phyloP scores from a whole-genome alignment of 2,797 vertebrate species.

The Pseudochirops cupreus region DNA sequence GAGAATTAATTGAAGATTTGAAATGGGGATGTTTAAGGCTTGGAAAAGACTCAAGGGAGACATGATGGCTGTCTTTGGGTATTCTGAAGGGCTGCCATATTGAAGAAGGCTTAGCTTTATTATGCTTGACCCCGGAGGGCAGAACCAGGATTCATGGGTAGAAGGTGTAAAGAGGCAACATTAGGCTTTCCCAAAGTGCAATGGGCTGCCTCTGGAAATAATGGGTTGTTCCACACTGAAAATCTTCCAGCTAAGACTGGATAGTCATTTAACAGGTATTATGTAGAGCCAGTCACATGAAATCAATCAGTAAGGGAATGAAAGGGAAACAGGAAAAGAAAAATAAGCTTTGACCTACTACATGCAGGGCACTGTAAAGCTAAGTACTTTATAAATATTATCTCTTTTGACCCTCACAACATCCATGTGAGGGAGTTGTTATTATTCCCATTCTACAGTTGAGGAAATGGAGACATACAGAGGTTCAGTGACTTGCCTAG shows the following conservation, averaged over 20 bases:
- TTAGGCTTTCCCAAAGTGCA: neutral
- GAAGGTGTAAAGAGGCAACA: neutral
- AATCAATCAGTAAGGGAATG: neutral
- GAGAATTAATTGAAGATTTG: neutral
- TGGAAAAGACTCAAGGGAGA: neutral
- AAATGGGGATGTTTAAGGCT: neutral
- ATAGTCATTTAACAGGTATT: neutral
- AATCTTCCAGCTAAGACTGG: neutral
- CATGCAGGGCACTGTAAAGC: neutral
- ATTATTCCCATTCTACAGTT: neutral
- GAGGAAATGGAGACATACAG: neutral
- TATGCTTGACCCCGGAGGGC: neutral
- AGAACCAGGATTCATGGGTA: neutral
- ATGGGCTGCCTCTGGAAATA: neutral
- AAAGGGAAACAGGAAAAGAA: neutral
- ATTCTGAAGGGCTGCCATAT: neutral
- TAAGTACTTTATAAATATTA: neutral
- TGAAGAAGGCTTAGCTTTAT: neutral
- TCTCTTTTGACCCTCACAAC: neutral
- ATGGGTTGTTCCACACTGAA: neutral
- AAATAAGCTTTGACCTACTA: neutral
- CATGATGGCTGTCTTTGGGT: neutral
- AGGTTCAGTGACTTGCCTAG: neutral
- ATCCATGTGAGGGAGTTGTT: neutral
- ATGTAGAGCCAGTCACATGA: neutral